These are phyloP conservation scores for Serripes groenlandicus DNA, from an alignment of 2,888 invertebrate species.

Conservation along the genomic window DNA sequence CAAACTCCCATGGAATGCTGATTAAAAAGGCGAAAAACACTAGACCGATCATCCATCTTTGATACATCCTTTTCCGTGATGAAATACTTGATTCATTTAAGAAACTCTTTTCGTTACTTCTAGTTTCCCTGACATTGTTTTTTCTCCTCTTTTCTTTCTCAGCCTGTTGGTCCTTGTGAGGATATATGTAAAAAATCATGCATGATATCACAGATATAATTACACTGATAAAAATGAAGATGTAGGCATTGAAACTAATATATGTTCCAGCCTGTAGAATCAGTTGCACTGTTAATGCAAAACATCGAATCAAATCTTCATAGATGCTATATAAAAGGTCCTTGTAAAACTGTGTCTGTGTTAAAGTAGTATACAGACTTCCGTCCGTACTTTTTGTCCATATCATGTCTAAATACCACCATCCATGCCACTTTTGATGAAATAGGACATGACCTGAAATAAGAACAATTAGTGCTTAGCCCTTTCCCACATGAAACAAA, in stretches of 20 bases:
- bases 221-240: not conserved
- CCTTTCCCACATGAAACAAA: not conserved
- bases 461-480: not conserved
- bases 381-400: slow-evolving; percentile 8
- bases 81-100: not conserved
- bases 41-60: slow-evolving; percentile 39
- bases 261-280: not conserved
- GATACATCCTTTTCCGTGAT: not conserved
- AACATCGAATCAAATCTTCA: not conserved
- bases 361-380: not conserved
- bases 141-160: not conserved
- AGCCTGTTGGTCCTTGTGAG: not conserved
- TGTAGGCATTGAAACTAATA: not conserved
- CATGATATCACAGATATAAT: not conserved
- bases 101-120: not conserved
- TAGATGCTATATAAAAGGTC: slow-evolving; percentile 11
- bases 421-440: not conserved
- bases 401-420: slow-evolving; percentile 6
- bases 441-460: slow-evolving; percentile 6
- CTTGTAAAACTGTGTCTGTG: not conserved
- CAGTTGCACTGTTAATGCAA: not conserved
- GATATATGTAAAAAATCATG: slow-evolving; percentile 1
- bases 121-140: not conserved
- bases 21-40: slow-evolving; percentile 62
- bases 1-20: slow-evolving; percentile 83